phyloP scores from a whole-genome alignment of 1,140 invertebrate species.

The Ridgeia piscesae region DNA sequence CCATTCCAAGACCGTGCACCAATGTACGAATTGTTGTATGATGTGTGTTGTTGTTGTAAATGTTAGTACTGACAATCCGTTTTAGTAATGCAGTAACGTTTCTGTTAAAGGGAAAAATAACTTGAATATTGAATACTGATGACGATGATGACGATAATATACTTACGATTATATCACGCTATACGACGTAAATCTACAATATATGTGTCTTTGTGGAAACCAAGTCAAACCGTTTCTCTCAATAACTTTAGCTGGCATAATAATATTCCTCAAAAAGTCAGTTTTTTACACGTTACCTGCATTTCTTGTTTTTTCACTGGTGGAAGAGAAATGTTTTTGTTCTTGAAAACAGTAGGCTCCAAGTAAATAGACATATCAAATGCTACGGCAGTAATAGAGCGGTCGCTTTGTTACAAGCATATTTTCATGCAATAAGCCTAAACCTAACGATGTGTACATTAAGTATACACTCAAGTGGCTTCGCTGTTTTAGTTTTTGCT shows the following conservation, averaged over 20 bases:
- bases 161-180: too few species aligned
- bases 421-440: background rate
- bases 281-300: background rate
- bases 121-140: too few species aligned
- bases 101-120: too few species aligned
- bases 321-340: background rate
- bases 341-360: background rate
- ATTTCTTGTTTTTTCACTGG: conserved; percentile 2
- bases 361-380: background rate
- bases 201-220: background rate
- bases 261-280: background rate
- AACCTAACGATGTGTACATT: background rate
- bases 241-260: background rate
- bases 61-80: too few species aligned
- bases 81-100: too few species aligned
- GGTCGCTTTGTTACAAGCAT: background rate
- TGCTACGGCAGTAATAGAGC: background rate
- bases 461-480: background rate
- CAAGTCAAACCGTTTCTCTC: background rate
- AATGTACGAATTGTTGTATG: too few species aligned
- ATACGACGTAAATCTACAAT: background rate
- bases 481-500: background rate
- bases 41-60: too few species aligned
- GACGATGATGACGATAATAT: too few species aligned
- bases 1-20: too few species aligned